phyloP scores from a whole-genome alignment of 2,888 invertebrate genomes.

The Sinhomidia bicolor region DNA sequence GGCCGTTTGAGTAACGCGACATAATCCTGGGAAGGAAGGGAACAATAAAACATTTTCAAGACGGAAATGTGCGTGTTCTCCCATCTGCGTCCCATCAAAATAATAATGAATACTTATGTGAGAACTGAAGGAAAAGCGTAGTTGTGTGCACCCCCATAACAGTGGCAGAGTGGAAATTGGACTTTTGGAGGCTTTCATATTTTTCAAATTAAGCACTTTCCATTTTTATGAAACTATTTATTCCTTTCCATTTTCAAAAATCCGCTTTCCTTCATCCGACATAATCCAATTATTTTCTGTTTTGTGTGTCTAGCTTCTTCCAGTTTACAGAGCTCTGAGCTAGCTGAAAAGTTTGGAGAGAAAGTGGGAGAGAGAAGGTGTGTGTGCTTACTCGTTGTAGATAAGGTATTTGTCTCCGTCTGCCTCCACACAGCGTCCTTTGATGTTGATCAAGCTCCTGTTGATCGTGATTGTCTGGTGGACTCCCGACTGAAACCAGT shows the following conservation, averaged over 20 bases:
- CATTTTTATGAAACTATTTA: too few species aligned
- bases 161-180: too few species aligned
- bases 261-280: too few species aligned
- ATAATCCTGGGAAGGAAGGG: slow-evolving; percentile 58
- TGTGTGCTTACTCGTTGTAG: slow-evolving; percentile 82
- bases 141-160: too few species aligned
- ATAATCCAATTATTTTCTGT: too few species aligned
- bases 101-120: slow-evolving; percentile 61
- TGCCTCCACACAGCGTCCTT: slow-evolving; percentile 87
- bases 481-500: slow-evolving; percentile 87
- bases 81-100: slow-evolving; percentile 55
- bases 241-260: too few species aligned
- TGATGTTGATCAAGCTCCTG: slow-evolving; percentile 85
- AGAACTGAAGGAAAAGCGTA: too few species aligned
- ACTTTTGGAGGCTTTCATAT: too few species aligned
- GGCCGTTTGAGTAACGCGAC: slow-evolving; percentile 37
- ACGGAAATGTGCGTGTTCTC: slow-evolving; percentile 28
- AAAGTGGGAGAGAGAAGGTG: neutral
- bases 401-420: slow-evolving; percentile 87
- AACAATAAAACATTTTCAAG: slow-evolving; percentile 49
- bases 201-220: too few species aligned
- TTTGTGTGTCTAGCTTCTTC: too few species aligned
- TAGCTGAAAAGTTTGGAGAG: too few species aligned
- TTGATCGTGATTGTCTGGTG: slow-evolving; percentile 81
- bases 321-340: too few species aligned